These are phyloP conservation scores for Rhabdomys pumilio DNA, from an alignment of 2,797 vertebrate species.

Conservation along the genomic window DNA sequence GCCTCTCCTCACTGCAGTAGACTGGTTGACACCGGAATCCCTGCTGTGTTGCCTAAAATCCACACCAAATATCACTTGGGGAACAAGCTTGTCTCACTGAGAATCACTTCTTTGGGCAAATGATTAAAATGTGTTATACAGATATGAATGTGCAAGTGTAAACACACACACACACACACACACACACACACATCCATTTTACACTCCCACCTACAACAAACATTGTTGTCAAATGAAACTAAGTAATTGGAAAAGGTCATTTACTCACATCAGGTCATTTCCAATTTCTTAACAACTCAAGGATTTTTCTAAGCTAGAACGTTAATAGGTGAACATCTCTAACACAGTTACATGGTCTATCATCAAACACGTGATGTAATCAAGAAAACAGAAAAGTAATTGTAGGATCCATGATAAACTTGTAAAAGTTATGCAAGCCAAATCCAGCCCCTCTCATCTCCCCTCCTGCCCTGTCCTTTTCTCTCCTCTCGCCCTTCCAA, in stretches of 20 bases:
- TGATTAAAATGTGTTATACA: not conserved
- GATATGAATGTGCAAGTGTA: not conserved
- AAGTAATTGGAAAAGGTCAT: not conserved
- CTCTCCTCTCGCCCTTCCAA: too few relatives aligned
- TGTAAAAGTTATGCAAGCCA: constrained; percentile 11
- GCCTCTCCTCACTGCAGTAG: not conserved
- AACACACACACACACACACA: not conserved
- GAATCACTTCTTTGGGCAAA: not conserved
- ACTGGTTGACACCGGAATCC: not conserved
- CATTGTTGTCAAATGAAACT: not conserved
- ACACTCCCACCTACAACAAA: not conserved
- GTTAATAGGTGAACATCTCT: not conserved
- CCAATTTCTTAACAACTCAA: constrained; percentile 39
- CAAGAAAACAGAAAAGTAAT: constrained; percentile 40
- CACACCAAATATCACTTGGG: not conserved
- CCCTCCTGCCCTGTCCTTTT: too few relatives aligned
- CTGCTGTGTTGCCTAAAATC: not conserved
- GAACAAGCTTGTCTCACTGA: not conserved
- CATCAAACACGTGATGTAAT: constrained; percentile 20
- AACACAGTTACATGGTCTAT: not conserved
- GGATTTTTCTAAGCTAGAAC: constrained; percentile 28
- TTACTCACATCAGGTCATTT: constrained; percentile 2
- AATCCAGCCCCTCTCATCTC: not conserved
- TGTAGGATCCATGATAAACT: not conserved
- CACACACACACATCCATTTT: not conserved